phyloP scores from a whole-genome alignment of 2,888 invertebrate species.

The Scaptomyza polygonia region DNA sequence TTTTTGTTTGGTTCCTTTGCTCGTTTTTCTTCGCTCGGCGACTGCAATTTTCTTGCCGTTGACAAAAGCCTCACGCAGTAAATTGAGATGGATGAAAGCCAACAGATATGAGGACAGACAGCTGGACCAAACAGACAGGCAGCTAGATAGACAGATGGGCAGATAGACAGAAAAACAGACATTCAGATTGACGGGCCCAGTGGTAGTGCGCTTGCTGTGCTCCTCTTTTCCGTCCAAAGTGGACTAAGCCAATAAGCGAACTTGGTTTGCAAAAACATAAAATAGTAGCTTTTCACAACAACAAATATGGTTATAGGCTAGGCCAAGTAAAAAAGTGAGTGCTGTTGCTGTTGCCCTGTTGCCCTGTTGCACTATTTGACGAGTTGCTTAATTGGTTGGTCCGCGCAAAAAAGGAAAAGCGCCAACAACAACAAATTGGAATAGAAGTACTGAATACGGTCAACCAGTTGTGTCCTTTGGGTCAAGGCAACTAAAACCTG shows the following conservation, averaged over 20 bases:
- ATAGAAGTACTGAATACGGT: slow-evolving; percentile 30
- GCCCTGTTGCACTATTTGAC: slow-evolving; percentile 23
- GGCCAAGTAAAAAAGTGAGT: slow-evolving; percentile 24
- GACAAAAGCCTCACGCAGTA: slow-evolving; percentile 74
- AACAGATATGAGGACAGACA: slow-evolving; percentile 19
- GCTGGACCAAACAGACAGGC: neutral
- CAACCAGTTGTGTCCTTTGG: slow-evolving; percentile 21
- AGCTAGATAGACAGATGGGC: slow-evolving; percentile 10
- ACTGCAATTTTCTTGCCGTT: slow-evolving; percentile 69
- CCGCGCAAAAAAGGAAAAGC: slow-evolving; percentile 2
- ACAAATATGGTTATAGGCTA: neutral
- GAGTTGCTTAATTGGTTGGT: slow-evolving; percentile 49
- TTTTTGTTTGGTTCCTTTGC: slow-evolving; percentile 3
- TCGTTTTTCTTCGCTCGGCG: slow-evolving; percentile 11
- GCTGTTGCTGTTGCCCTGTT: slow-evolving; percentile 28
- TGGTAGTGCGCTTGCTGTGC: slow-evolving; percentile 19
- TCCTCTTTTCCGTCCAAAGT: slow-evolving; percentile 38
- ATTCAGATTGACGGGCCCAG: slow-evolving; percentile 18
- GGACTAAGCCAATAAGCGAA: slow-evolving; percentile 41
- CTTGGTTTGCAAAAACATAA: slow-evolving; percentile 25
- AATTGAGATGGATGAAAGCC: slow-evolving; percentile 72
- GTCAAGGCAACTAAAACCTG: slow-evolving; percentile 25
- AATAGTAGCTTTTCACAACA: neutral
- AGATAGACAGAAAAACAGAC: slow-evolving; percentile 20
- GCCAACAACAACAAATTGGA: slow-evolving; percentile 11